These are phyloP conservation scores for Dendrolimus houi DNA, from an alignment of 2,888 invertebrate genomes.

Conservation along the genomic window DNA sequence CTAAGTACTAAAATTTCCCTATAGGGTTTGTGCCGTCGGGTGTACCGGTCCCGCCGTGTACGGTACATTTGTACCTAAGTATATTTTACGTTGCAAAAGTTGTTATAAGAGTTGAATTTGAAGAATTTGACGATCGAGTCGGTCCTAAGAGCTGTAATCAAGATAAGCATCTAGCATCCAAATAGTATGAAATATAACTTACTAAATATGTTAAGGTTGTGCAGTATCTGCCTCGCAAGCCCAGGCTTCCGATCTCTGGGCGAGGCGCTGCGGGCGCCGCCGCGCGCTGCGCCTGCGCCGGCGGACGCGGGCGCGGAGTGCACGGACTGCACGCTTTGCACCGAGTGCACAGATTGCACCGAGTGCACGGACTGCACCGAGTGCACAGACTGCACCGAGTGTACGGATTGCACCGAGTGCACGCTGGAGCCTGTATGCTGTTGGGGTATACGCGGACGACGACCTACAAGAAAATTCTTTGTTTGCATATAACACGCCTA, in stretches of 20 bases:
- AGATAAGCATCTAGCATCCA: not conserved
- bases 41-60: too few relatives aligned
- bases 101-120: too few relatives aligned
- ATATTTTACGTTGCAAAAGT: too few relatives aligned
- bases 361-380: constrained; percentile 23
- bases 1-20: too few relatives aligned
- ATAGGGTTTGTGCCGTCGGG: too few relatives aligned
- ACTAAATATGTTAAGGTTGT: constrained; percentile 89
- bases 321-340: constrained; percentile 14
- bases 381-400: constrained; percentile 27
- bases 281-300: constrained; percentile 15
- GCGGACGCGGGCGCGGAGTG: constrained; percentile 3
- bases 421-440: constrained; percentile 67
- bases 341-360: constrained; percentile 17
- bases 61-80: too few relatives aligned
- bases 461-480: constrained; percentile 18
- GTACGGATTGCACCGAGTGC: constrained; percentile 45
- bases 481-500: too few relatives aligned
- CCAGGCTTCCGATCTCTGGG: constrained; percentile 54
- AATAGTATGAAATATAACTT: constrained; percentile 24
- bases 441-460: constrained; percentile 51
- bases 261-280: constrained; percentile 43
- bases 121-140: too few relatives aligned
- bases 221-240: constrained; percentile 86
- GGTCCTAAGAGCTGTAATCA: too few relatives aligned